Conservation (phyloP, 2,888 invertebrate species). For the Eilema griseolum region DNA sequence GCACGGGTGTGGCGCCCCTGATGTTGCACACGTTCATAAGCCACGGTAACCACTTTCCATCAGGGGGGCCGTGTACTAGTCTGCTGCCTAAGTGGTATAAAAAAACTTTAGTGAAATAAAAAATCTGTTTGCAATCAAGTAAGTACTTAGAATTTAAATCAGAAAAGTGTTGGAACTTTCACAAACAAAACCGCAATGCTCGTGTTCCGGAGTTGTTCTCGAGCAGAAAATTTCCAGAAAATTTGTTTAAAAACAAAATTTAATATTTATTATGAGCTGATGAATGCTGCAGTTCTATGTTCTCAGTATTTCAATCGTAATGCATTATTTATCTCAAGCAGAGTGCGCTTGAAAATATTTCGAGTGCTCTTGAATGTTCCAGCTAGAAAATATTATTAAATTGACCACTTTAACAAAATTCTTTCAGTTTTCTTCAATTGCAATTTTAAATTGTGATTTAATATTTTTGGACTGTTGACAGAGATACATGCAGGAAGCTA, state of each 20-base stretch:
- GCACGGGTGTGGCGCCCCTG: too few species aligned
- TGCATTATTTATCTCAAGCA: constrained; percentile 24
- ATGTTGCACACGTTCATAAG: too few species aligned
- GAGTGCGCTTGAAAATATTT: constrained; percentile 14
- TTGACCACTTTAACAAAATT: constrained; percentile 1
- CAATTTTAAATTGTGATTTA: too few species aligned
- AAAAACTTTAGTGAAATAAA: background rate
- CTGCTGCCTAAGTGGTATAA: too few species aligned
- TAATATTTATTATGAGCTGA: constrained; percentile 5
- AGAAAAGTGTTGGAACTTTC: constrained; percentile 1
- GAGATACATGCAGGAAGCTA: background rate
- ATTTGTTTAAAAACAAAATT: constrained; percentile 1
- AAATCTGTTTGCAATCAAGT: background rate
- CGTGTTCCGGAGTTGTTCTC: constrained; percentile 20
- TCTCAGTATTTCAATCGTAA: constrained; percentile 20
- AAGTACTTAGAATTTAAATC: background rate
- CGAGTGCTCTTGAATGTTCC: constrained; percentile 20
- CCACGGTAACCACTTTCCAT: too few species aligned
- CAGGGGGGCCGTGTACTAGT: too few species aligned
- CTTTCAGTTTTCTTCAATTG: background rate
- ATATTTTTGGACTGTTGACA: background rate
- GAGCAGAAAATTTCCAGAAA: constrained; percentile 10
- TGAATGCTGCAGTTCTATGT: constrained; percentile 16
- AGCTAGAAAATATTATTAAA: constrained; percentile 20
- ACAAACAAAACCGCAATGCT: constrained; percentile 15